Conservation (phyloP, 2,888 invertebrate genomes). For the Morpho achilles region DNA sequence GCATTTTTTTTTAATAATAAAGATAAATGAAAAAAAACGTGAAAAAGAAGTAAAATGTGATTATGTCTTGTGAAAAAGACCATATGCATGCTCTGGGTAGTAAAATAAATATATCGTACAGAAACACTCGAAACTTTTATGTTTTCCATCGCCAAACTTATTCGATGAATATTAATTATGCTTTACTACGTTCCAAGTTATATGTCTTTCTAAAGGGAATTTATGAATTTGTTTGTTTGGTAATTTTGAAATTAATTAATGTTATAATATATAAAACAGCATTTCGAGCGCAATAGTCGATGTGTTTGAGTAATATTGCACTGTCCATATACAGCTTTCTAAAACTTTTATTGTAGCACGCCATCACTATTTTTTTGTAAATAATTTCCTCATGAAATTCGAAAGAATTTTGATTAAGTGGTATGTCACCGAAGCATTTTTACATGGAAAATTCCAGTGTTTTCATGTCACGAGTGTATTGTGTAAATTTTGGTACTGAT, state of each 20-base stretch:
- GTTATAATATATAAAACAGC: too few species aligned
- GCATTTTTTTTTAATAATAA: background rate
- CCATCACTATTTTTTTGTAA: background rate
- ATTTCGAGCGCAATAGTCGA: background rate
- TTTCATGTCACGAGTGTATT: too few species aligned
- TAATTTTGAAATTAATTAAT: too few species aligned
- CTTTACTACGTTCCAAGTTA: background rate
- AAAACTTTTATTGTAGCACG: too few species aligned
- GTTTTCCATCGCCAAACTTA: background rate
- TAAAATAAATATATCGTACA: conserved; percentile 14
- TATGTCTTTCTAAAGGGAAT: too few species aligned
- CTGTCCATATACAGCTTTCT: background rate
- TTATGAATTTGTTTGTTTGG: too few species aligned
- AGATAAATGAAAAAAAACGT: conserved; percentile 32
- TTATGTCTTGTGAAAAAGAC: conserved; percentile 52
- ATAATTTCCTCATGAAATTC: background rate
- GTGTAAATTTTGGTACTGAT: too few species aligned
- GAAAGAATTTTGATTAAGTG: too few species aligned
- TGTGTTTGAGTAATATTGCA: conserved; percentile 6
- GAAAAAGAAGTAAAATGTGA: conserved; percentile 33
- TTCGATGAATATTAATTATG: background rate
- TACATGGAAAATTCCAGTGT: too few species aligned
- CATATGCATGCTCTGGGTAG: conserved; percentile 18
- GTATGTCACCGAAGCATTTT: too few species aligned
- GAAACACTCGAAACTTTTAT: background rate